Evolutionary conservation across 2,113 vertebrate genomes (phyloP).

Genomic region (Dendrocopos noguchii): DNA sequence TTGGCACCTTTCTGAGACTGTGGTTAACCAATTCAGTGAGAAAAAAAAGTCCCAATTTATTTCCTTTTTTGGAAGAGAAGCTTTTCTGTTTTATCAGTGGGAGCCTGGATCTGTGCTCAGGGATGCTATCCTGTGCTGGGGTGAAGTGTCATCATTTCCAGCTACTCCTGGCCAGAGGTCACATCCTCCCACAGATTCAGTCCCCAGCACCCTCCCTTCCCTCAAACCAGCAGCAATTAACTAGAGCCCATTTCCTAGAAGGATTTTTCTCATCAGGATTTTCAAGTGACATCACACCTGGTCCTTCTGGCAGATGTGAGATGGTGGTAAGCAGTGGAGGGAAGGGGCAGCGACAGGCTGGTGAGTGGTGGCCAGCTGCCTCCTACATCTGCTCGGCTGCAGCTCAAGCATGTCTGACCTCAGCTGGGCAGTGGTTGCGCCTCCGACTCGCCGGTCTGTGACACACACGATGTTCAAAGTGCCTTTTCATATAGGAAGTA

Average conservation of each 20-base stretch:
- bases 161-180: conserved; percentile 14
- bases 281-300: neutral
- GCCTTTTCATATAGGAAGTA: conserved; percentile 17
- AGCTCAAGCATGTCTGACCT: neutral
- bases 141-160: conserved; percentile 7
- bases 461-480: conserved; percentile 46
- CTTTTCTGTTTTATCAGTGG: neutral
- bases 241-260: neutral
- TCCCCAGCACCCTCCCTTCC: neutral
- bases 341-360: neutral
- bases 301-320: neutral
- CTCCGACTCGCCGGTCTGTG: neutral
- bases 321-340: neutral
- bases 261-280: neutral
- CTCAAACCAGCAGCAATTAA: neutral
- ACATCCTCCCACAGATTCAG: neutral
- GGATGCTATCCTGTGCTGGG: conserved; percentile 7
- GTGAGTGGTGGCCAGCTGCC: neutral
- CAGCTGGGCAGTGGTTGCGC: neutral
- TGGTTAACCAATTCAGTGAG: neutral
- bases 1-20: neutral
- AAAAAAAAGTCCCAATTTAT: neutral
- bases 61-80: conserved; percentile 53
- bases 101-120: neutral
- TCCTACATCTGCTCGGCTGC: conserved; percentile 29